A percentile compares a stretch with the other conserved stretches of the same genome.
phyloP scores from a whole-genome alignment of 2,888 invertebrate genomes.

The Chalcis sispes region DNA sequence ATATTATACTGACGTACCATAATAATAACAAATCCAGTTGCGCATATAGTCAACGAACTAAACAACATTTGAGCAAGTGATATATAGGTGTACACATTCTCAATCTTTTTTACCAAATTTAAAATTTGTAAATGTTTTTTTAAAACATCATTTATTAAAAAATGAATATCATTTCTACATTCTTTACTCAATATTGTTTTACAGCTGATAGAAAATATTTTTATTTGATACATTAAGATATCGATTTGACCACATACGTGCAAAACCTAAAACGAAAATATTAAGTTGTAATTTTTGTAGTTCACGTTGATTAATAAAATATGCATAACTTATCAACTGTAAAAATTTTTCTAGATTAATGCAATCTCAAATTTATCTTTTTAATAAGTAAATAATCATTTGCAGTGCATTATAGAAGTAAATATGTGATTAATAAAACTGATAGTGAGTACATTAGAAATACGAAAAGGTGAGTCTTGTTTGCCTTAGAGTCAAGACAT shows the following conservation, averaged over 20 bases:
- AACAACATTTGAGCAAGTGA: conserved; percentile 26
- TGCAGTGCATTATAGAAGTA: too few relatives aligned
- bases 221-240: neutral
- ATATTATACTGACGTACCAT: conserved; percentile 5
- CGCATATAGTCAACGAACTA: conserved; percentile 22
- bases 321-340: too few relatives aligned
- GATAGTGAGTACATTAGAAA: too few relatives aligned
- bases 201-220: conserved; percentile 10
- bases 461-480: too few relatives aligned
- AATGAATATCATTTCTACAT: neutral
- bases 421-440: too few relatives aligned
- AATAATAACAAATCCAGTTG: conserved; percentile 30
- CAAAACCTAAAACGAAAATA: conserved; percentile 21
- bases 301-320: too few relatives aligned
- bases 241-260: conserved; percentile 14
- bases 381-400: too few relatives aligned
- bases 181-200: neutral
- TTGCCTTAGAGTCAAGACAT: too few relatives aligned
- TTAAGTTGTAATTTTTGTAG: too few relatives aligned
- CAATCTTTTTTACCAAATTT: conserved; percentile 27
- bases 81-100: conserved; percentile 20
- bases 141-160: neutral
- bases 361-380: too few relatives aligned
- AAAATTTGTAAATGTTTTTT: conserved; percentile 21
- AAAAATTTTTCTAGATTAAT: too few relatives aligned